Conservation (phyloP, 2,113 vertebrate genomes). For the Lepus timidus region DNA sequence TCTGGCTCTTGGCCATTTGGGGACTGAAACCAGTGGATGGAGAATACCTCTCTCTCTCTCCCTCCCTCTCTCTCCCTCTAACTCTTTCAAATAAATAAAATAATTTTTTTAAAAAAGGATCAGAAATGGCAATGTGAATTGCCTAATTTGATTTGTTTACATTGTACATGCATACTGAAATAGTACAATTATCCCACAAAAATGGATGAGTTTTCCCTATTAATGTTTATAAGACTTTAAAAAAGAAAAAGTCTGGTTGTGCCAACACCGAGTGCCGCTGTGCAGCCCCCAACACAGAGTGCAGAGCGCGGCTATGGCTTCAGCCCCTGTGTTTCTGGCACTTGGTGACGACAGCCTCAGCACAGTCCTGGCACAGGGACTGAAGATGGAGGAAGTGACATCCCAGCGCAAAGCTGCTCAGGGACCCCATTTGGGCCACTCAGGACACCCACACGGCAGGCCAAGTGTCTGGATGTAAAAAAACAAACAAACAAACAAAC, state of each 20-base stretch:
- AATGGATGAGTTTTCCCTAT: too few relatives aligned
- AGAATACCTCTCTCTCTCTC: too few relatives aligned
- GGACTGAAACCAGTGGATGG: too few relatives aligned
- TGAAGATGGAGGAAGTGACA: background rate
- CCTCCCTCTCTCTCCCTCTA: too few relatives aligned
- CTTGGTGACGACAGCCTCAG: background rate
- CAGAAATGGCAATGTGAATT: too few relatives aligned
- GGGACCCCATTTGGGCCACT: background rate
- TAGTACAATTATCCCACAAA: too few relatives aligned
- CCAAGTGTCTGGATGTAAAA: background rate
- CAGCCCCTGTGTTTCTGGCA: rapidly evolving
- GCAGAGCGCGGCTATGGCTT: background rate
- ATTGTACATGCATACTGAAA: too few relatives aligned
- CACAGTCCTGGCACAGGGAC: background rate
- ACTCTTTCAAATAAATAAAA: too few relatives aligned
- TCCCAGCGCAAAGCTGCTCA: background rate
- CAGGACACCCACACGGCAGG: background rate
- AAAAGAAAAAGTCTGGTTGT: rapidly evolving
- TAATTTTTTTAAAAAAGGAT: too few relatives aligned
- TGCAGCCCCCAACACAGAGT: background rate
- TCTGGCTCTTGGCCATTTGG: too few relatives aligned
- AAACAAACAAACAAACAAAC: background rate
- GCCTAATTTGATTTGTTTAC: too few relatives aligned
- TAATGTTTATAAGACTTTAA: too few relatives aligned
- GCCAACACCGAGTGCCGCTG: background rate